A percentile compares a stretch with the other conserved stretches of the same genome.
phyloP scores from a whole-genome alignment of 2,888 invertebrate genomes.

The Pterostichus niger region DNA sequence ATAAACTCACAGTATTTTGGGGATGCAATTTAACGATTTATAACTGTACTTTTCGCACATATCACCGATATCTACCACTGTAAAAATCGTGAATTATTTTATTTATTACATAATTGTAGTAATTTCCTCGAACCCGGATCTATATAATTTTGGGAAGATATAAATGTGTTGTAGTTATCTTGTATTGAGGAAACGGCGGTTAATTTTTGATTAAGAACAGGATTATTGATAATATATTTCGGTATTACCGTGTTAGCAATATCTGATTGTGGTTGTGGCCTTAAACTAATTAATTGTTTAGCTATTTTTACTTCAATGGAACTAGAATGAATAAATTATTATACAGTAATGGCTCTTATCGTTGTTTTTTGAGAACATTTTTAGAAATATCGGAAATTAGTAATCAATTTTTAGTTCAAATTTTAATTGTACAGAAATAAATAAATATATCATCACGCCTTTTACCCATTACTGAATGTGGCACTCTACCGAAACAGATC shows the following conservation, averaged over 20 bases:
- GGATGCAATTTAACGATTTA: no score
- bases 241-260: conserved; percentile 7
- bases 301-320: conserved; percentile 5
- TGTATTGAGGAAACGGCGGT: conserved; percentile 25
- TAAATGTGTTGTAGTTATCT: background rate
- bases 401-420: no score
- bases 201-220: conserved; percentile 60
- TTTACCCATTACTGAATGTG: no score
- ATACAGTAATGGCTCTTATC: background rate
- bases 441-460: no score
- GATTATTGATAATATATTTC: conserved; percentile 56
- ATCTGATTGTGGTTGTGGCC: conserved; percentile 15
- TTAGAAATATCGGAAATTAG: no score
- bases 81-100: no score
- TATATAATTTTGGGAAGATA: background rate
- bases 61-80: no score
- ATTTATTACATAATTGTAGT: background rate
- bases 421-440: no score
- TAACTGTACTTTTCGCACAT: no score
- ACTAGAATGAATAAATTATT: conserved; percentile 17
- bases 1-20: no score
- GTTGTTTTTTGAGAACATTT: no score
- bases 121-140: background rate
- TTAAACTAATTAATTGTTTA: conserved; percentile 22
- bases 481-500: no score